phyloP scores from a whole-genome alignment of 2,888 invertebrate genomes.

The Xylota segnis region DNA sequence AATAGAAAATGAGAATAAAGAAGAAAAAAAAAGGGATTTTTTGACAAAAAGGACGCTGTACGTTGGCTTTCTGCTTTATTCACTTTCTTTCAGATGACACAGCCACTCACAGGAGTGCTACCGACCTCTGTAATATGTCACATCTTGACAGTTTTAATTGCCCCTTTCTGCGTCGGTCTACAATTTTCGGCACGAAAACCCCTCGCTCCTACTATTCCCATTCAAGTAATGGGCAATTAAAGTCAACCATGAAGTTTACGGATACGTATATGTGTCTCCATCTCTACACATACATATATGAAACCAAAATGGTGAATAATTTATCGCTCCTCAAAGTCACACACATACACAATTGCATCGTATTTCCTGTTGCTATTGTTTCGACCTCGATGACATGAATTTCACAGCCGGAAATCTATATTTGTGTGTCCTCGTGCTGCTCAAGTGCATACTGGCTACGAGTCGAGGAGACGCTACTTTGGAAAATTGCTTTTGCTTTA shows the following conservation, averaged over 20 bases:
- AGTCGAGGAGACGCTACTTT: constrained; percentile 8
- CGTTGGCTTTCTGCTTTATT: neutral
- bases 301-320: constrained; percentile 47
- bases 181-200: constrained; percentile 27
- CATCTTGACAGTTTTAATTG: constrained; percentile 41
- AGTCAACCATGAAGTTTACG: constrained; percentile 44
- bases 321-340: constrained; percentile 47
- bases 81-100: neutral
- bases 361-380: constrained; percentile 60
- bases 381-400: constrained; percentile 61
- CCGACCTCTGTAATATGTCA: constrained; percentile 14
- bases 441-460: neutral
- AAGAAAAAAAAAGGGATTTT: constrained; percentile 50
- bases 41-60: constrained; percentile 41
- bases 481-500: constrained; percentile 47
- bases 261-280: constrained; percentile 1
- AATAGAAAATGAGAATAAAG: constrained; percentile 47
- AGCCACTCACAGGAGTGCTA: neutral
- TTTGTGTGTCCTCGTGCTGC: constrained; percentile 40
- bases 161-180: constrained; percentile 2
- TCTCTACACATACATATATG: no score
- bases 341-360: constrained; percentile 47
- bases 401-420: constrained; percentile 57
- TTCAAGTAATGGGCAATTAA: constrained; percentile 56
- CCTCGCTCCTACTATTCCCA: neutral